Evolutionary conservation across 2,797 vertebrate genomes (phyloP).

Genomic region (Octomys mimax): DNA sequence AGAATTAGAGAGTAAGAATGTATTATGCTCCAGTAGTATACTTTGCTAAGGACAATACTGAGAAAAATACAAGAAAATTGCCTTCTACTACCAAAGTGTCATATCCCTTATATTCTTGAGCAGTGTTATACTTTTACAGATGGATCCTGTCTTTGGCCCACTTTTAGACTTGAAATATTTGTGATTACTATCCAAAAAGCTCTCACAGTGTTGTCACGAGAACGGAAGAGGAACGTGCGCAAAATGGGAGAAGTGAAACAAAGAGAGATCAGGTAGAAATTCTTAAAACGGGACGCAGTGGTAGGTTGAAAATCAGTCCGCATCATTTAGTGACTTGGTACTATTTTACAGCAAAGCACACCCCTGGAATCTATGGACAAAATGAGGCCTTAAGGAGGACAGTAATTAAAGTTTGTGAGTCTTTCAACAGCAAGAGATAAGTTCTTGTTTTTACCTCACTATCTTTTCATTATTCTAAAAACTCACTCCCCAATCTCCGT

Average conservation of each 20-base stretch:
- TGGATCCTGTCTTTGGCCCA: background rate
- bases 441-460: background rate
- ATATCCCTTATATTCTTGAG: background rate
- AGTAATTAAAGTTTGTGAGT: background rate
- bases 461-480: background rate
- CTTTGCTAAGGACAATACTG: background rate
- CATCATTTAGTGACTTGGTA: background rate
- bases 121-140: background rate
- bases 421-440: background rate
- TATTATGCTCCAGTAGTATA: conserved; percentile 8
- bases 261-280: background rate
- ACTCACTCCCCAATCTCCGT: background rate
- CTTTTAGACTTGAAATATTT: conserved; percentile 13
- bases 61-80: background rate
- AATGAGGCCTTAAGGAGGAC: background rate
- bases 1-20: conserved; percentile 26
- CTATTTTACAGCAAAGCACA: background rate
- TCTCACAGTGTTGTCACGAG: background rate
- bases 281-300: background rate
- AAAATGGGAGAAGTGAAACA: background rate
- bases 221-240: background rate
- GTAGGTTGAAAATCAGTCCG: background rate
- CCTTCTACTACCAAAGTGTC: background rate
- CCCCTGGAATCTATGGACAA: background rate
- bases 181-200: background rate